Evolutionary conservation across 2,113 vertebrate species (phyloP), one percentile per base, ranked within the genome.

Genomic region (Leptodactylus fuscus): DNA sequence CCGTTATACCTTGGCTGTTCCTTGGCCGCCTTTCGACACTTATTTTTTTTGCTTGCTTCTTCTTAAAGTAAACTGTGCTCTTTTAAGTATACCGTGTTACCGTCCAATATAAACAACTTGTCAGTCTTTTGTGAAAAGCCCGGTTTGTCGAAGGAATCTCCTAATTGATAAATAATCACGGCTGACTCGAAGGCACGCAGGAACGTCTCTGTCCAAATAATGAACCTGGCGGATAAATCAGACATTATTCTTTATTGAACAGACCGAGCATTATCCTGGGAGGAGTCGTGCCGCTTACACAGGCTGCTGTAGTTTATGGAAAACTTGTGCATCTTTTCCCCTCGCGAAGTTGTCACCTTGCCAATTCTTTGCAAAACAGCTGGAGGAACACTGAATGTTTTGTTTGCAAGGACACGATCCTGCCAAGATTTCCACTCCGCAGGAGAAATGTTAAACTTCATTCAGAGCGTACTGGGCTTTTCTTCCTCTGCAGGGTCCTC

Each of bases 341-440:
- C 84, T 62, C 36, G 48, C 46, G 38, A 60, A 51, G 24, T 71
- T 81, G 69, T 81, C 77, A 5, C 22, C 8, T 69, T 76, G 83
- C 80, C 49, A 1, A 16, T 65, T 49, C 32, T 49, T 80, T 62
- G 18, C 11, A 76, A 34, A 87, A 75, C 87, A 82, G 58, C 38
- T 86, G 69, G 86, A 74, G 87, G 74, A 41, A 20, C 53, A 0
- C 2, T 8, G 77, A 53, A 24, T 84, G 18, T 58, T 87, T 89
- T 80, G 76, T 80, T 81, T 89, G 49, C 82, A 76, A 83, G 82
- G 81, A 60, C 53, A 78, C 88, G 49, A 15, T 11, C 1, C 29
- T 67, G 34, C 71, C 27, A 8, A 83, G 82, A 49, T 83, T 88
- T 87, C 74, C 34, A 4, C 58, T 77, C 83, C 49, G 74, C 88